Evolutionary conservation across 1,140 invertebrate genomes (phyloP).

Genomic region (Drosophila equinoxialis): DNA sequence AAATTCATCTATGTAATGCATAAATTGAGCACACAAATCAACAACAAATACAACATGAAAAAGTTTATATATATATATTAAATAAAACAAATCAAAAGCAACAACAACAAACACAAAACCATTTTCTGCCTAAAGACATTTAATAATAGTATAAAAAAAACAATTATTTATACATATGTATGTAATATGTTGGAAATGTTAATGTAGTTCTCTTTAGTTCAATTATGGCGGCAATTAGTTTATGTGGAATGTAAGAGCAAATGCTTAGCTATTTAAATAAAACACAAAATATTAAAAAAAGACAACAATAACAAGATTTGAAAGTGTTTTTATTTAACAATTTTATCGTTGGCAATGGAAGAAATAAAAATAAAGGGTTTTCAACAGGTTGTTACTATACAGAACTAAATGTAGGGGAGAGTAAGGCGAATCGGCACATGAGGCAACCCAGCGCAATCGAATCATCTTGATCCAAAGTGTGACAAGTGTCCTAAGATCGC

Average conservation of each 20-base stretch:
- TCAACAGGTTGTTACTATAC: no score
- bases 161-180: background rate
- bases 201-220: slow-evolving; percentile 65
- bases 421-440: no score
- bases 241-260: slow-evolving; percentile 58
- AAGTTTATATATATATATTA: slow-evolving; percentile 1
- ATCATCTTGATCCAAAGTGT: no score
- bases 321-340: background rate
- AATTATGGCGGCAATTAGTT: slow-evolving; percentile 68
- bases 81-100: slow-evolving; percentile 33
- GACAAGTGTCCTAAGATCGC: no score
- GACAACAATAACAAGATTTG: slow-evolving; percentile 9
- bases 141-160: background rate
- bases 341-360: background rate
- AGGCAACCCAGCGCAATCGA: no score
- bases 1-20: slow-evolving; percentile 50
- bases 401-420: no score
- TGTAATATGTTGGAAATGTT: slow-evolving; percentile 29
- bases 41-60: slow-evolving; percentile 37
- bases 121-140: slow-evolving; percentile 46
- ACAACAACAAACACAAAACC: slow-evolving; percentile 17
- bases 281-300: slow-evolving; percentile 48
- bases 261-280: slow-evolving; percentile 72
- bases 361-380: no score
- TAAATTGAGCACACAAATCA: slow-evolving; percentile 51